Base-by-base conservation (phyloP, 1,140 invertebrate species). In the Acromyrmex heyeri region DNA sequence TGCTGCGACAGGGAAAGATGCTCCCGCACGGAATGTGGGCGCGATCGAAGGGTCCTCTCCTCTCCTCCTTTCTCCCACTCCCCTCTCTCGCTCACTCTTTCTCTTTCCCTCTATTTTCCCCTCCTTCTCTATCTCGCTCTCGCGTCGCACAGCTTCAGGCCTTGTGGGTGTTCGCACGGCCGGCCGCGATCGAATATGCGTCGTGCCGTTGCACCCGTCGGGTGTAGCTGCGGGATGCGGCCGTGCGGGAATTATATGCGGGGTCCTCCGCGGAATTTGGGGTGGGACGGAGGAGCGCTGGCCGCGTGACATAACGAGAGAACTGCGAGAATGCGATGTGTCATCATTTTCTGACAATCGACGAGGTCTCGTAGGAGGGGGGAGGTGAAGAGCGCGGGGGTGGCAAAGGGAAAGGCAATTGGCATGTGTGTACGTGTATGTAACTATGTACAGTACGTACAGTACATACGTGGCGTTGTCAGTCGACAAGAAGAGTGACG, bases 261-360 rank as follows among this genome's bases (percentile, higher is more conserved):
- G 5, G 2, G 18, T n/a, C 27, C 30, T 10, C 8, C 76, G 65
- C 77, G 53, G 83, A 70, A 65, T 65, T 27, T 44, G 30, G 53
- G 79, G 77, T 34, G 65, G 82, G 75, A 78, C 57, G n/a, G 55
- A 88, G 75, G 88, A 86, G 87, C 83, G 83, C 83, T 64, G 76
- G 34, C 78, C 69, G 88, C 86, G 86, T 75, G 88, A 86, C 65
- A 92, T 30, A 44, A 86, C 91, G 91, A 85, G 90, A 90, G 91
- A 88, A 86, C 70, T 79, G 69, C 53, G 59, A 82, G 89, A 92
- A 91, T 91, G 87, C 86, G 89, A 90, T 92, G 91, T 86, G 92
- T 92, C 92, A 93, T 90, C 91, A 90, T 92, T 93, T 93, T 91
- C 92, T 88, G 86, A 93, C 90, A 91, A 92, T 92, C 90, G 73